Evolutionary conservation across 2,797 vertebrate genomes (phyloP), one percentile per base, ranked within the genome.

Genomic region (Threskiornis aethiopicus): DNA sequence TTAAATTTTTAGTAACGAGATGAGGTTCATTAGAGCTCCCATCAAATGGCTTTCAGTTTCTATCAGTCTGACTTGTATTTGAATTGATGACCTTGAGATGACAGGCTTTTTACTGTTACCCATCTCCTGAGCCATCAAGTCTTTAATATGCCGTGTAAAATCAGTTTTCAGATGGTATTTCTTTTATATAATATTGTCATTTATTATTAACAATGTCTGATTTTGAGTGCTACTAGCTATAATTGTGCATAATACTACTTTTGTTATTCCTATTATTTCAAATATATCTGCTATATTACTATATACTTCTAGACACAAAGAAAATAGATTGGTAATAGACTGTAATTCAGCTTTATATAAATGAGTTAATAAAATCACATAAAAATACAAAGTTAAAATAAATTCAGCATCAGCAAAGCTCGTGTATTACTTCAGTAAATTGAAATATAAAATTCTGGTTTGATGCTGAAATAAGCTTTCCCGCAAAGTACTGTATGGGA

Each of bases 51-150:
- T 95, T 94, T 96, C 75, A 87, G 67, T 87, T 66, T 54, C 91
- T 89, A 91, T 96, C 84, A 89, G 66, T 33, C 84, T 86, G 95
- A 84, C 79, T 84, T 81, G 80, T 80, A 90, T 96, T 94, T 95
- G 92, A 97, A 96, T 96, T 96, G 84, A 96, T 97, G 97, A 97
- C 97, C 97, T 97, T 97, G 96, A 94, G 96, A 95, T 94, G 80
- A 96, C 94, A 95, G 84, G 82, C 77, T 93, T 94, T 95, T 95
- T 97, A 94, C 92, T 95, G 83, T 97, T 96, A 96, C 77, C 79
- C 89, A 76, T 95, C 95, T 97, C 90, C 90, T 90, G 86, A 97
- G 94, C 96, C 90, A 97, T 97, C 95, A 87, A 84, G 87, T 86
- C 94, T 96, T 96, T 96, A 96, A 96, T 96, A 94, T 72, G 84